Percentiles rank a stretch among this genome's conserved stretches.
Conservation (phyloP, 2,797 vertebrate species). For the Silurus lanzhouensis region DNA sequence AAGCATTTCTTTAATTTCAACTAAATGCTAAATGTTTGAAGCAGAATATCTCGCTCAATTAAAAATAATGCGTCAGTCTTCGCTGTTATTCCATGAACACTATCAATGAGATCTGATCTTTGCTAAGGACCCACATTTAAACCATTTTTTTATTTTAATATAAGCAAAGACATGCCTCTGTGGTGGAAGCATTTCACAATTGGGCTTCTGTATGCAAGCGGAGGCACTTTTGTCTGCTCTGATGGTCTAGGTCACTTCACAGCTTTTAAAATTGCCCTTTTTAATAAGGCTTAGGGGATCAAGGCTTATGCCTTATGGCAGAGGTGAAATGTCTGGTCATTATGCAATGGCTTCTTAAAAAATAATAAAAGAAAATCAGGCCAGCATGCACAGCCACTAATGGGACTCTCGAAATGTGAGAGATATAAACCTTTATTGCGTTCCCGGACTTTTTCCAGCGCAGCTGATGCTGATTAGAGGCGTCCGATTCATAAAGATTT, state of each 20-base stretch:
- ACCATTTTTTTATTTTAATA: neutral
- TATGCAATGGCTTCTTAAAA: slow-evolving; percentile 54
- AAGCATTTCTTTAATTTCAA: slow-evolving; percentile 61
- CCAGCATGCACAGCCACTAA: slow-evolving; percentile 44
- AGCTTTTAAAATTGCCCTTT: slow-evolving; percentile 78
- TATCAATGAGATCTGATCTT: slow-evolving; percentile 2
- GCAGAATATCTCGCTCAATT: slow-evolving; percentile 57
- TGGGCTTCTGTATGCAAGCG: neutral
- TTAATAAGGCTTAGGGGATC: slow-evolving; percentile 72
- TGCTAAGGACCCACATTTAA: neutral
- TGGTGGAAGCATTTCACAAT: neutral
- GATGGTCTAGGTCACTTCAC: slow-evolving; percentile 72
- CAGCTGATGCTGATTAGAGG: slow-evolving; percentile 71
- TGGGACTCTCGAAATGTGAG: slow-evolving; percentile 49
- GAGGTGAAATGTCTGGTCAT: slow-evolving; percentile 35
- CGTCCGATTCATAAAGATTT: slow-evolving; percentile 45
- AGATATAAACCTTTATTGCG: slow-evolving; percentile 48
- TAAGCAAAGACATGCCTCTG: neutral
- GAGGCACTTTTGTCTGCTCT: slow-evolving; percentile 3
- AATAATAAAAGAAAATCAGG: slow-evolving; percentile 43
- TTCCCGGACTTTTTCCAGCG: slow-evolving; percentile 43
- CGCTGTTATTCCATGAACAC: slow-evolving; percentile 13
- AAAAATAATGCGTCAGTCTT: slow-evolving; percentile 58
- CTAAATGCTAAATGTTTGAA: slow-evolving; percentile 62
- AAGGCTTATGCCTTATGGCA: slow-evolving; percentile 24